Percentiles rank a stretch among this genome's conserved stretches.
These are phyloP conservation scores for Zoroaster sp. DNA, from an alignment of 53 echinoderm and acorn worm genomes.

Conservation along the genomic window DNA sequence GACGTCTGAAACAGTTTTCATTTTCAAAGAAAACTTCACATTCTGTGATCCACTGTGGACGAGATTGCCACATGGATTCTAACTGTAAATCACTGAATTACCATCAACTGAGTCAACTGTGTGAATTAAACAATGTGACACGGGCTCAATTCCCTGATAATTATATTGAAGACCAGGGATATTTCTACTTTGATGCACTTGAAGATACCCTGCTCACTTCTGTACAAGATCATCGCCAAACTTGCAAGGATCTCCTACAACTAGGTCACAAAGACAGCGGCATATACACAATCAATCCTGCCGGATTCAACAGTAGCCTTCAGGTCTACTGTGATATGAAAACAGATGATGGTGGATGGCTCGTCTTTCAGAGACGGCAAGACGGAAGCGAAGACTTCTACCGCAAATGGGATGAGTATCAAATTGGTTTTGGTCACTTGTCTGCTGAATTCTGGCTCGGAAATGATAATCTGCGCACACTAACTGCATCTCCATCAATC, in stretches of 20 bases:
- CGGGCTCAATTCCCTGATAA: no score
- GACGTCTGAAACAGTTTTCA: no score
- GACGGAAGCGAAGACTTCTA: background rate
- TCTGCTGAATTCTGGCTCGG: slow-evolving; percentile 9
- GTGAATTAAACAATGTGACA: no score
- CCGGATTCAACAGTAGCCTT: background rate
- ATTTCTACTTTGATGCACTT: background rate
- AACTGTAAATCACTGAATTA: no score
- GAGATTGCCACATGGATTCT: no score
- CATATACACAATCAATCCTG: background rate
- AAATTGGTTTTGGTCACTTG: background rate
- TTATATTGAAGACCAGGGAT: background rate
- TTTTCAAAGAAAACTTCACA: no score
- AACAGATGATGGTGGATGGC: slow-evolving; percentile 9
- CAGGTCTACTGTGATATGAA: slow-evolving; percentile 13
- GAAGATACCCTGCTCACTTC: background rate
- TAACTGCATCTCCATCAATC: background rate
- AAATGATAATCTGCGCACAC: background rate
- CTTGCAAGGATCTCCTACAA: background rate
- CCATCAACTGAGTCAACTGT: no score
- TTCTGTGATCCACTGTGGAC: no score
- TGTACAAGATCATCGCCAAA: background rate
- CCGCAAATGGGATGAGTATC: slow-evolving; percentile 8
- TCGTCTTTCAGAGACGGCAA: background rate
- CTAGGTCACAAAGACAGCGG: background rate